Conservation (phyloP, 2,113 vertebrate species). For the Grallaria varia region DNA sequence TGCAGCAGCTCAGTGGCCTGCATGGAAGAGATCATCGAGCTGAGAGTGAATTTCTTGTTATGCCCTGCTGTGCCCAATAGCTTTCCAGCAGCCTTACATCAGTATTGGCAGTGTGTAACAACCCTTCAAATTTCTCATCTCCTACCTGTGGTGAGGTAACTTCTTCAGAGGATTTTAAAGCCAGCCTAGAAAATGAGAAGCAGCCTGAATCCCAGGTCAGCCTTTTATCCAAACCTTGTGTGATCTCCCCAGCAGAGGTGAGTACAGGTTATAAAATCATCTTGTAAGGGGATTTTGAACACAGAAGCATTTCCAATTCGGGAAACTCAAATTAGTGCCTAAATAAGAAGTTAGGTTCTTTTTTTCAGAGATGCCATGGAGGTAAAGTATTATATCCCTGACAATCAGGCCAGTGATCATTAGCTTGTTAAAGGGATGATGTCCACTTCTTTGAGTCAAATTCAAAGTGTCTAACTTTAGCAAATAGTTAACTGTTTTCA, state of each 20-base stretch:
- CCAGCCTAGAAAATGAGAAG: slow-evolving; percentile 22
- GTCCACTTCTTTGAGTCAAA: background rate
- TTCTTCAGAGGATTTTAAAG: slow-evolving; percentile 12
- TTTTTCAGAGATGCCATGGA: background rate
- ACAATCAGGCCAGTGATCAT: background rate
- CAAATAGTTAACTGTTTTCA: background rate
- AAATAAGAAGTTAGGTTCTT: background rate
- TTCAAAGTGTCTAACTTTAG: background rate
- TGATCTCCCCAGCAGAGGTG: background rate
- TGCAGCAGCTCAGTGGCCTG: background rate
- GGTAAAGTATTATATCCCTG: background rate
- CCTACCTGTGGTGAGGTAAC: background rate
- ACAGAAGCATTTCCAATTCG: background rate
- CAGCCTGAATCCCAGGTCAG: background rate
- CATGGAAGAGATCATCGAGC: background rate
- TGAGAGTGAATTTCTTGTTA: background rate
- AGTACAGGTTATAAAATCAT: background rate
- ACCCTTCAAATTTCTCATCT: slow-evolving; percentile 46
- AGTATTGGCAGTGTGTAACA: background rate
- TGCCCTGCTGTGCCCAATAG: slow-evolving; percentile 19
- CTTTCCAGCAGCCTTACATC: background rate
- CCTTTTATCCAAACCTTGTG: background rate
- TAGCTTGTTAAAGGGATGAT: background rate
- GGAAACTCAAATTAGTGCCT: background rate
- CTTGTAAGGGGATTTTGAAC: background rate